These are phyloP conservation scores for Archips xylosteana DNA, from an alignment of 2,888 invertebrate genomes.

Conservation along the genomic window DNA sequence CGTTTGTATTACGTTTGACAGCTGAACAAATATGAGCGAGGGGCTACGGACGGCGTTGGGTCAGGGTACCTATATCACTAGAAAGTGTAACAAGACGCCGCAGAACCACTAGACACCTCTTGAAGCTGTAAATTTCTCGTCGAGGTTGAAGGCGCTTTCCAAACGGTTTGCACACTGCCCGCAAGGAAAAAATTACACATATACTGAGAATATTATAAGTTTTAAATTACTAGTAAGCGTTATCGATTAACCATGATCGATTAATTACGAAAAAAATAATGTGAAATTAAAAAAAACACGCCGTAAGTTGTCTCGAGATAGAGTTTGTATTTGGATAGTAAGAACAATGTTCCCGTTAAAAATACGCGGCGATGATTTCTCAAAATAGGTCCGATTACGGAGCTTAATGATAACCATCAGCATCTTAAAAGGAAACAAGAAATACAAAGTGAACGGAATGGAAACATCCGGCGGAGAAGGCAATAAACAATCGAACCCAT, in stretches of 20 bases:
- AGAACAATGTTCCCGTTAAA: slow-evolving; percentile 15
- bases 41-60: slow-evolving; percentile 60
- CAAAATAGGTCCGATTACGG: slow-evolving; percentile 40
- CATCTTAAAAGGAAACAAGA: slow-evolving; percentile 46
- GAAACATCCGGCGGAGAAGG: slow-evolving; percentile 73
- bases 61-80: slow-evolving; percentile 55
- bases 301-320: background rate
- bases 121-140: slow-evolving; percentile 64
- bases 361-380: slow-evolving; percentile 17
- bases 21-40: slow-evolving; percentile 54
- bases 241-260: too few relatives aligned
- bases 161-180: slow-evolving; percentile 40
- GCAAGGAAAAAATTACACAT: background rate
- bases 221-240: too few relatives aligned
- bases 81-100: slow-evolving; percentile 71
- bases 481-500: slow-evolving; percentile 78
- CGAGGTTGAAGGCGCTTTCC: slow-evolving; percentile 69
- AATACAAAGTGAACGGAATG: slow-evolving; percentile 60
- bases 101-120: slow-evolving; percentile 52
- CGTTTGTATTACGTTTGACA: slow-evolving; percentile 2
- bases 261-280: too few relatives aligned
- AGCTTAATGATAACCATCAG: slow-evolving; percentile 42
- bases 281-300: background rate
- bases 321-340: background rate
- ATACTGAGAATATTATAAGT: background rate